A percentile compares a stretch with the other conserved stretches of the same genome.
Evolutionary conservation across 2,113 vertebrate species (phyloP).

Genomic region (Lycaon pictus): DNA sequence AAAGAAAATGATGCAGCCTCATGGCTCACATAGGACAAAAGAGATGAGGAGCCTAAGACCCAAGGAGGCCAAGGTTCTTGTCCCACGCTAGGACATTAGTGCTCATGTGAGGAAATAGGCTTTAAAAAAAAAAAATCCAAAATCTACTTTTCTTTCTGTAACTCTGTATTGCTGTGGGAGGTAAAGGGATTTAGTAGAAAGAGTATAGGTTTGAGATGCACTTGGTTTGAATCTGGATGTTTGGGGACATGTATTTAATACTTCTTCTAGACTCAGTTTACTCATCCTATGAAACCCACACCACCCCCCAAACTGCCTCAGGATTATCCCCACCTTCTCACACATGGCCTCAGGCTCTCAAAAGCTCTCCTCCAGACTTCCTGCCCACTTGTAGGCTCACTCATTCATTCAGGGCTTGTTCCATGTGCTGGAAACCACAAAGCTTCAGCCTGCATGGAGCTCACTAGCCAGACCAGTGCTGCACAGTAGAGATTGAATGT

Average conservation of each 20-base stretch:
- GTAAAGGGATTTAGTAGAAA: background rate
- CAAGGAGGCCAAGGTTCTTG: background rate
- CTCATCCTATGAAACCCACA: background rate
- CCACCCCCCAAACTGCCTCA: background rate
- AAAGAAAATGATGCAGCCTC: accelerated
- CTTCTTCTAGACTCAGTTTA: background rate
- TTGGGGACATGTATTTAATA: background rate
- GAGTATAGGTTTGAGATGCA: background rate
- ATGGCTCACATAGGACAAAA: background rate
- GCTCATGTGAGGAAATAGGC: no score
- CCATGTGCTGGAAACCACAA: background rate
- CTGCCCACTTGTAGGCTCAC: background rate
- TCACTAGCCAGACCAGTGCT: background rate
- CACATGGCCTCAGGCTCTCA: background rate
- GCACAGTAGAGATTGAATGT: accelerated
- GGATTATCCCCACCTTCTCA: background rate
- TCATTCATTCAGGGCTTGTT: background rate
- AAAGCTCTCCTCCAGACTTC: background rate
- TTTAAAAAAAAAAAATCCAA: background rate
- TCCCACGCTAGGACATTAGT: background rate
- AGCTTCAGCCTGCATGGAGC: background rate
- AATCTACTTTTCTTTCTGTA: background rate
- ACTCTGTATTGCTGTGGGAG: background rate
- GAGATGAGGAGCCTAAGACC: background rate
- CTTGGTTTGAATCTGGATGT: background rate